Evolutionary conservation across 2,888 invertebrate species (phyloP), one percentile per base, ranked within the genome.

Genomic region (Euplagia quadripunctaria): DNA sequence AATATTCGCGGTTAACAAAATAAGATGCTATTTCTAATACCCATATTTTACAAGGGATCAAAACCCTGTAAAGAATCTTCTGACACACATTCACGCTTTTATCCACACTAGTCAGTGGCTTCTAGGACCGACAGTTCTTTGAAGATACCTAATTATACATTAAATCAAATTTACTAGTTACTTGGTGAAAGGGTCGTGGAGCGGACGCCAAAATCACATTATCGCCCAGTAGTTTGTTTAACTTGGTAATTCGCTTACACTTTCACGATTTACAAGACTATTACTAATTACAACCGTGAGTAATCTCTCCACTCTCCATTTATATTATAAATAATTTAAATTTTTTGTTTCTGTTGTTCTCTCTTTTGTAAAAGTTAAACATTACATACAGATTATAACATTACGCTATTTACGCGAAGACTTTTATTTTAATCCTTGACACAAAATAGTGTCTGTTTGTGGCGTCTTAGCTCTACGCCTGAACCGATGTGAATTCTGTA

Each of bases 181-280:
- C 73, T 69, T 71, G 77, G 84, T 79, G 84, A 88, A 87, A 87
- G 85, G 83, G 80, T 80, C 78, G 82, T 76, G 76, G 80, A 31
- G 82, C 73, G 79, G 84, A 85, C 84, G 82, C 74, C 71, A 71
- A 87, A 84, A 82, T 86, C 80, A 82, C 80, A 85, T 88, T 89
- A 85, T 82, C 81, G 79, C 82, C 78, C 80, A 80, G 75, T 79
- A 78, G 81, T 85, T 80, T 81, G 80, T 82, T 81, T 80, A 79
- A 82, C 76, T 81, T 71, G 70, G 71, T 83, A 78, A 84, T 81
- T 82, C 76, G 75, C 81, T 80, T 79, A 77, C 78, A 80, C 79
- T 82, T 82, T 79, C 83, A 84, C 78, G 73, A 71, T 74, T 78
- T 76, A 69, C 70, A 76, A 74, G 72, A 80, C 49, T 69, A 75